These are phyloP conservation scores for Typhlichthys subterraneus DNA, from an alignment of 2,797 vertebrate genomes.

Conservation along the genomic window DNA sequence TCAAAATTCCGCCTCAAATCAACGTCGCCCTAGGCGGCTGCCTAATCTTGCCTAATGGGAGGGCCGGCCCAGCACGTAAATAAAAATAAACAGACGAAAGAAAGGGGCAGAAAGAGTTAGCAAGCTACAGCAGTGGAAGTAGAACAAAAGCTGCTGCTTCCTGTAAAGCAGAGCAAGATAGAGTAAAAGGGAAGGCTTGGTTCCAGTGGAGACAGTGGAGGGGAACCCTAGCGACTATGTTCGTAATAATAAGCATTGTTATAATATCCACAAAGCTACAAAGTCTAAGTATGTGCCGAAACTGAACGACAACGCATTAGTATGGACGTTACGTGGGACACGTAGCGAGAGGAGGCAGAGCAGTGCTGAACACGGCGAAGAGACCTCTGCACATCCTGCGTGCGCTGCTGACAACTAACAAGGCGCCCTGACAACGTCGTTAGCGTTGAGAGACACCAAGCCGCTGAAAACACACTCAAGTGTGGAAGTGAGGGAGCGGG, in stretches of 20 bases:
- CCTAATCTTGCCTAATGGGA: no score
- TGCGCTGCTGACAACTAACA: conserved; percentile 69
- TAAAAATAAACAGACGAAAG: conserved; percentile 16
- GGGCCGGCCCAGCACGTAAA: conserved; percentile 16
- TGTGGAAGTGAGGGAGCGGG: not conserved
- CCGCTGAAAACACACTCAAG: conserved; percentile 62
- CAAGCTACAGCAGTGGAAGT: conserved; percentile 25
- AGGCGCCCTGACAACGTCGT: conserved; percentile 76
- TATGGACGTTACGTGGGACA: conserved; percentile 51
- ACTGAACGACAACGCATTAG: no score
- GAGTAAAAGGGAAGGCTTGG: not conserved
- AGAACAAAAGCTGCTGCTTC: no score
- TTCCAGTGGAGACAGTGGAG: not conserved
- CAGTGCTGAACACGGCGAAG: no score
- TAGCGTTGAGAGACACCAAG: conserved; percentile 61
- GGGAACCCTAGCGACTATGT: no score
- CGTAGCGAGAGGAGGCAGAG: conserved; percentile 45
- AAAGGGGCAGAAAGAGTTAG: conserved; percentile 53
- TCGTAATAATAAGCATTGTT: no score
- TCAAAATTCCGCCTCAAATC: no score
- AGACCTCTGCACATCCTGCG: conserved; percentile 58
- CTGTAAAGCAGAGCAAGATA: not conserved
- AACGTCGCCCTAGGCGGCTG: no score
- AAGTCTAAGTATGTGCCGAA: no score
- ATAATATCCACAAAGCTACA: no score